These are phyloP conservation scores for Sminthurinus aureus DNA, from an alignment of 2,888 invertebrate genomes.

Conservation along the genomic window DNA sequence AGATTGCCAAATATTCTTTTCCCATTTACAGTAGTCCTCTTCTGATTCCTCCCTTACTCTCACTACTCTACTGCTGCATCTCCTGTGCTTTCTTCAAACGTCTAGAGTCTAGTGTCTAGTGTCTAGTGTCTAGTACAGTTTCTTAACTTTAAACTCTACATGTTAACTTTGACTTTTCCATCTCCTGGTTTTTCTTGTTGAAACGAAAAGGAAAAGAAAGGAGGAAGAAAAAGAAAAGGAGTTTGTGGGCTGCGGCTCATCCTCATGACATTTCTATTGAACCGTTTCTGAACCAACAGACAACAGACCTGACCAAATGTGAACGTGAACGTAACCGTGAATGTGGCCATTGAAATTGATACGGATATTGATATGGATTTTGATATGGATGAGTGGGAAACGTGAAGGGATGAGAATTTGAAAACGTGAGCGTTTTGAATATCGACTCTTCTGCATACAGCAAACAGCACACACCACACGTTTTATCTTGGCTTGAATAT, in stretches of 20 bases:
- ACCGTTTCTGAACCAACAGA: background rate
- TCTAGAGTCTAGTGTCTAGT: background rate
- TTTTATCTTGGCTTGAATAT: too few relatives aligned
- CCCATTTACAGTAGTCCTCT: background rate
- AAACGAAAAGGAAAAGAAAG: too few relatives aligned
- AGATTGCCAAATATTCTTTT: conserved; percentile 22
- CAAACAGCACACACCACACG: too few relatives aligned
- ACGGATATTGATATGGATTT: too few relatives aligned
- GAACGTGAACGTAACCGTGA: too few relatives aligned
- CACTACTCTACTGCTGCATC: background rate
- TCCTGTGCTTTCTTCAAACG: background rate
- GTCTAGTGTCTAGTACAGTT: background rate
- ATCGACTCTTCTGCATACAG: too few relatives aligned
- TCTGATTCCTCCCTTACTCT: conserved; percentile 13
- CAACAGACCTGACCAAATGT: too few relatives aligned
- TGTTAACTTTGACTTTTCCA: background rate
- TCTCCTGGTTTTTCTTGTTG: background rate
- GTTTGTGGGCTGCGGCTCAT: background rate
- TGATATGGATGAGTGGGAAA: too few relatives aligned
- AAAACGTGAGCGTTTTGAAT: too few relatives aligned
- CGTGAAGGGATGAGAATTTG: too few relatives aligned
- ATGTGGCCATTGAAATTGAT: too few relatives aligned
- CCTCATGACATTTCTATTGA: background rate
- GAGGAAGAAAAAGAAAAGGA: background rate
- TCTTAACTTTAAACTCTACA: background rate